These are phyloP conservation scores for Pollenia griseotomentosa DNA, from an alignment of 2,888 invertebrate genomes.

Conservation along the genomic window DNA sequence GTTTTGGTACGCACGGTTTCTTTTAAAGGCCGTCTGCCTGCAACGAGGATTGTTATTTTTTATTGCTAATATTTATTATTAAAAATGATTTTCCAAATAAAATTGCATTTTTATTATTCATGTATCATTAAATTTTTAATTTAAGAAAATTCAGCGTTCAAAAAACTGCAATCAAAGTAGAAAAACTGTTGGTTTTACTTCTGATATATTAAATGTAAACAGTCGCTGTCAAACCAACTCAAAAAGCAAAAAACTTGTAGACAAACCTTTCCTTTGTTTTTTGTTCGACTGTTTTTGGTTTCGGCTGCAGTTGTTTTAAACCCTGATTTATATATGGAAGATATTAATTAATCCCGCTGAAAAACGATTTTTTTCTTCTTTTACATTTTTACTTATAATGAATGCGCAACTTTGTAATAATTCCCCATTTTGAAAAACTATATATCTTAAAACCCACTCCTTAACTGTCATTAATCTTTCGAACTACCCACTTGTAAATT, in stretches of 20 bases:
- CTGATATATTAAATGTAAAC: too few relatives aligned
- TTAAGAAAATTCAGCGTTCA: not conserved
- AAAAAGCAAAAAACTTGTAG: too few relatives aligned
- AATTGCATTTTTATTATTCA: not conserved
- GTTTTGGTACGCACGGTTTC: constrained; percentile 21
- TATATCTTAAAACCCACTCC: constrained; percentile 28
- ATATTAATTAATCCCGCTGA: too few relatives aligned
- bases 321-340: too few relatives aligned
- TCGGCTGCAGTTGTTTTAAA: too few relatives aligned
- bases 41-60: constrained; percentile 8
- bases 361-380: too few relatives aligned
- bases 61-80: not conserved
- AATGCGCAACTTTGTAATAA: not conserved
- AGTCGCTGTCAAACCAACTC: too few relatives aligned
- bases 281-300: too few relatives aligned
- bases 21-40: constrained; percentile 21
- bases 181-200: too few relatives aligned
- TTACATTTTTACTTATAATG: not conserved
- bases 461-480: constrained; percentile 33
- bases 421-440: not conserved
- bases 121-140: not conserved
- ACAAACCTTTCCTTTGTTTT: too few relatives aligned
- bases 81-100: constrained; percentile 4
- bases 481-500: constrained; percentile 46
- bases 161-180: too few relatives aligned